Conservation (phyloP, 1,140 invertebrate genomes). For the Drosophila pseudoananassae region DNA sequence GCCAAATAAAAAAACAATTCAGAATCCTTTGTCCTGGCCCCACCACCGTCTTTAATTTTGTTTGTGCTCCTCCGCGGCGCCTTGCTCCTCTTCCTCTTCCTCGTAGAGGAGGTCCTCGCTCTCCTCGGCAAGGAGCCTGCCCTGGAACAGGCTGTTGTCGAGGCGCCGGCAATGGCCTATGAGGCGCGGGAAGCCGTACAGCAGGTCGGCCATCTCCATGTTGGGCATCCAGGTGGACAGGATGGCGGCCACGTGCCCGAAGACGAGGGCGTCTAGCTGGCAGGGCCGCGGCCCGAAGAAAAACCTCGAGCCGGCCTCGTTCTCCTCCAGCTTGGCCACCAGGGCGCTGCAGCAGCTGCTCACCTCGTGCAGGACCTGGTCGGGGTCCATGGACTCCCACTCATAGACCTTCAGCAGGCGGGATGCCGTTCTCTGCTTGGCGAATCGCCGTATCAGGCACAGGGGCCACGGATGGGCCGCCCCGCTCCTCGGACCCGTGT, state of each 20-base stretch:
- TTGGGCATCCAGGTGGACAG: conserved; percentile 92
- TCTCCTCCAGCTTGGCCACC: conserved; percentile 86
- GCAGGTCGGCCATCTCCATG: conserved; percentile 10
- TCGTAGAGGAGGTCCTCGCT: background rate
- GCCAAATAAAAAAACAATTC: conserved; percentile 49
- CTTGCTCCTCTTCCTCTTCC: background rate
- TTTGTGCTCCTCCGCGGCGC: background rate
- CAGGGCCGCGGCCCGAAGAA: conserved; percentile 93
- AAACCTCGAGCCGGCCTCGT: conserved; percentile 87
- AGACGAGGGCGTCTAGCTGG: conserved; percentile 96
- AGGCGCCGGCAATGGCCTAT: conserved; percentile 27
- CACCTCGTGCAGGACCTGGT: conserved; percentile 86
- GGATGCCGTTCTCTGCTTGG: conserved; percentile 89
- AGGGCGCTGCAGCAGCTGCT: conserved; percentile 90
- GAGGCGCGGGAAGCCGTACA: conserved; percentile 21
- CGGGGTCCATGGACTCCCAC: conserved; percentile 91
- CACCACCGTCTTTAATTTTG: conserved; percentile 18
- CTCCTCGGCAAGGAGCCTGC: conserved; percentile 10
- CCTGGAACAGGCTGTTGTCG: conserved; percentile 13
- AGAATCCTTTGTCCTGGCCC: conserved; percentile 36
- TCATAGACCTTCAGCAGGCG: conserved; percentile 89
- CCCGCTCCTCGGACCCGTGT: conserved; percentile 92
- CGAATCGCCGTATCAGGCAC: conserved; percentile 90
- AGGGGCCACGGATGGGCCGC: conserved; percentile 96
- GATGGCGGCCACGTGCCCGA: conserved; percentile 96